phyloP scores from a whole-genome alignment of 1,140 invertebrate species.

The Ephestia elutella region DNA sequence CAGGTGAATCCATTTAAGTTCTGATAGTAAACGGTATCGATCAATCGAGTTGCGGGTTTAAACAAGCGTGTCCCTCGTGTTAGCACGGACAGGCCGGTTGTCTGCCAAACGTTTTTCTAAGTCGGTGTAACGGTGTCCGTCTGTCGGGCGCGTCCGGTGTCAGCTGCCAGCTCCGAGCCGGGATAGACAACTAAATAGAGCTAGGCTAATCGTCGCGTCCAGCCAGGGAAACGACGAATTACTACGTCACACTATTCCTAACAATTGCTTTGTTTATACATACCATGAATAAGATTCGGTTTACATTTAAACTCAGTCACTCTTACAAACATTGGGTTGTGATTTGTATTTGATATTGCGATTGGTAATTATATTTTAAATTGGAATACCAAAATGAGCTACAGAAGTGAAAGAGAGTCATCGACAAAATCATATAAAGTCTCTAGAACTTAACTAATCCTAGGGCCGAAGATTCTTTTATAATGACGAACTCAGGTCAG shows the following conservation, averaged over 20 bases:
- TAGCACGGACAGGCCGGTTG: constrained; percentile 43
- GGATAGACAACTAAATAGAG: constrained; percentile 72
- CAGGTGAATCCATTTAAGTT: constrained; percentile 4
- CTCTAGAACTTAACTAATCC: too few species aligned
- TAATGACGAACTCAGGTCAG: too few species aligned
- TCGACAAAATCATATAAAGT: too few species aligned
- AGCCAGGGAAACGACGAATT: constrained; percentile 69
- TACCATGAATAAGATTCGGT: not conserved
- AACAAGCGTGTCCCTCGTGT: constrained; percentile 32
- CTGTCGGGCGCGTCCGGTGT: constrained; percentile 64
- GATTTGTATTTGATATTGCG: too few species aligned
- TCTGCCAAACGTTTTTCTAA: constrained; percentile 71
- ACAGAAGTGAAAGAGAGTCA: too few species aligned
- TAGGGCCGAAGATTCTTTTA: too few species aligned
- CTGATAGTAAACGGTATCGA: constrained; percentile 22
- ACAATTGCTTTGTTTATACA: constrained; percentile 60
- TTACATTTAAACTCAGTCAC: not conserved
- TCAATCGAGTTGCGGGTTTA: constrained; percentile 45
- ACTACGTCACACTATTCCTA: constrained; percentile 61
- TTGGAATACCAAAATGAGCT: too few species aligned
- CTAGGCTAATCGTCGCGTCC: constrained; percentile 67
- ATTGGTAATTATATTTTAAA: too few species aligned
- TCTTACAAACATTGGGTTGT: too few species aligned
- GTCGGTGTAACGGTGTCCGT: constrained; percentile 65
- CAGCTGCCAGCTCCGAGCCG: constrained; percentile 59